phyloP scores from a whole-genome alignment of 2,888 invertebrate species.

The Cephus sareptanus region DNA sequence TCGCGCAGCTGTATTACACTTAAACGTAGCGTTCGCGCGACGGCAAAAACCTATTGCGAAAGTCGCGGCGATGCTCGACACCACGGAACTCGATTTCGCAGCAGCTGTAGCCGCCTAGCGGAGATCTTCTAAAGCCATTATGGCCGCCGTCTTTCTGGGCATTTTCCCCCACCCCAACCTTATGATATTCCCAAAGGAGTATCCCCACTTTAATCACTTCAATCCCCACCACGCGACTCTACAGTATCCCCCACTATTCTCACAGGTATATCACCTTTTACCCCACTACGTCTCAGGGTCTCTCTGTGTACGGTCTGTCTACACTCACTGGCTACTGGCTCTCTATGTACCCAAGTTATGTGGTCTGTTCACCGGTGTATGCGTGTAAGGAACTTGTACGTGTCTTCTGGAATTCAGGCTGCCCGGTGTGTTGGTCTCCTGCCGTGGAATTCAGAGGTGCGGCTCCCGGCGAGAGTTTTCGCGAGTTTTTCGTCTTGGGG shows the following conservation, averaged over 20 bases:
- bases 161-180: conserved; percentile 14
- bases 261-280: not conserved
- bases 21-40: not conserved
- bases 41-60: conserved; percentile 25
- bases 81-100: conserved; percentile 43
- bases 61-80: conserved; percentile 26
- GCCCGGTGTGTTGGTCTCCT: conserved; percentile 36
- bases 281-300: not conserved
- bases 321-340: conserved; percentile 13
- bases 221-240: not conserved
- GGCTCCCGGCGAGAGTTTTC: conserved; percentile 36
- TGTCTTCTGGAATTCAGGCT: conserved; percentile 5
- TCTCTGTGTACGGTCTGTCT: not conserved
- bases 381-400: not conserved
- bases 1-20: not conserved
- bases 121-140: conserved; percentile 56
- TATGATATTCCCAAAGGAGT: not conserved
- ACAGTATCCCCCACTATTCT: not conserved
- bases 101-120: conserved; percentile 55
- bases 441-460: conserved; percentile 56
- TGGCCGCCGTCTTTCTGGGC: conserved; percentile 49
- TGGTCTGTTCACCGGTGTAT: conserved; percentile 5
- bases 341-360: conserved; percentile 1
- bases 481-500: conserved; percentile 27
- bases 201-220: not conserved